Evolutionary conservation across 2,888 invertebrate species (phyloP).

Genomic region (Cosmia trapezina): DNA sequence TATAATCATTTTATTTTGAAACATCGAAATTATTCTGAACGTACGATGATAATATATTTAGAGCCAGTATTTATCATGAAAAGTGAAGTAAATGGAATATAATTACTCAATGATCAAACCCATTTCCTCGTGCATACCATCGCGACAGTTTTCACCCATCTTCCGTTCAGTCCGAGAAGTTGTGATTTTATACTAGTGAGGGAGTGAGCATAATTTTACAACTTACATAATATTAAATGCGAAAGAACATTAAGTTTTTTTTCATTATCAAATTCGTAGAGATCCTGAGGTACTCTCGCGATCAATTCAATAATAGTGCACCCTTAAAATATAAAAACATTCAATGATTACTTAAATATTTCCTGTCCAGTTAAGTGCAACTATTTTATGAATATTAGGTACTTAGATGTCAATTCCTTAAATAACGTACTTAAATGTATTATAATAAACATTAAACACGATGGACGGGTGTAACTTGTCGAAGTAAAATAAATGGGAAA

Average conservation of each 20-base stretch:
- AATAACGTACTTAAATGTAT: slow-evolving; percentile 85
- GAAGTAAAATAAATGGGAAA: slow-evolving; percentile 76
- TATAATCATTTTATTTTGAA: slow-evolving; percentile 67
- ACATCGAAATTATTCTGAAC: slow-evolving; percentile 68
- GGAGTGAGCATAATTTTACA: slow-evolving; percentile 82
- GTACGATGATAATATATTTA: slow-evolving; percentile 64
- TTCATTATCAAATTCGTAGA: slow-evolving; percentile 86
- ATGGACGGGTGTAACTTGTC: slow-evolving; percentile 91
- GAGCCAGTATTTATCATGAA: slow-evolving; percentile 69
- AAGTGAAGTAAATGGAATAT: slow-evolving; percentile 65
- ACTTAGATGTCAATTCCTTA: slow-evolving; percentile 87
- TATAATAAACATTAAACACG: slow-evolving; percentile 88
- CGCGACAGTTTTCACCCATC: slow-evolving; percentile 52
- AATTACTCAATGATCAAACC: slow-evolving; percentile 61
- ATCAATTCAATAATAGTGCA: slow-evolving; percentile 79
- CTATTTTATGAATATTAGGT: slow-evolving; percentile 84
- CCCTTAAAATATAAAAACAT: slow-evolving; percentile 86
- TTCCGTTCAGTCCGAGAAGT: slow-evolving; percentile 65
- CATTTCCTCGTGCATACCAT: slow-evolving; percentile 51
- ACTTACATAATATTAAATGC: slow-evolving; percentile 83
- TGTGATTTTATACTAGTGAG: slow-evolving; percentile 78
- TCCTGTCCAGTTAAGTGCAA: slow-evolving; percentile 85
- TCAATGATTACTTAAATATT: slow-evolving; percentile 82
- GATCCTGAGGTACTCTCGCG: slow-evolving; percentile 71
- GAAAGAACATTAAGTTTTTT: slow-evolving; percentile 78